phyloP scores from a whole-genome alignment of 2,888 invertebrate genomes.

The Ligdia adustata region DNA sequence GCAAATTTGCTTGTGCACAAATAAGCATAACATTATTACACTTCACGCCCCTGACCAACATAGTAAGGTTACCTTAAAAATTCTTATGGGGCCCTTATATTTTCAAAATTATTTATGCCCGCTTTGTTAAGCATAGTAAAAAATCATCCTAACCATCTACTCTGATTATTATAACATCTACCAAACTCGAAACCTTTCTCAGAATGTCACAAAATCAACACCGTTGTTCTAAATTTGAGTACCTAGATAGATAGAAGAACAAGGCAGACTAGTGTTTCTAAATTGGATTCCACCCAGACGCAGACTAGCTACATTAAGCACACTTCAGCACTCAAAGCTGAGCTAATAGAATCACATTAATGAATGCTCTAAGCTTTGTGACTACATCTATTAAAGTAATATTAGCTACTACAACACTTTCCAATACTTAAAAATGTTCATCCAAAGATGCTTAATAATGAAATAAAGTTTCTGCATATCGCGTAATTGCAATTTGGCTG shows the following conservation, averaged over 20 bases:
- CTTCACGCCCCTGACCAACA: too few relatives aligned
- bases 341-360: conserved; percentile 33
- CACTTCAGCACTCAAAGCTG: conserved; percentile 27
- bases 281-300: conserved; percentile 27
- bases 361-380: conserved; percentile 24
- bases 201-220: neutral
- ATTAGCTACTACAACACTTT: conserved; percentile 22
- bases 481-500: conserved; percentile 45
- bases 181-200: neutral
- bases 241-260: conserved; percentile 10
- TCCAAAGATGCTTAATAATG: conserved; percentile 22
- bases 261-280: conserved; percentile 15
- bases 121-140: too few relatives aligned
- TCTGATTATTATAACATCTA: too few relatives aligned
- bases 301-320: conserved; percentile 18
- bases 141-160: too few relatives aligned
- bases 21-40: too few relatives aligned
- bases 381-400: conserved; percentile 15
- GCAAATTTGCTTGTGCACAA: too few relatives aligned
- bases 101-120: too few relatives aligned
- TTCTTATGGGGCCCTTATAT: too few relatives aligned
- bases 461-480: conserved; percentile 36
- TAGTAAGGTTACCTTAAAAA: too few relatives aligned
- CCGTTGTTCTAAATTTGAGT: neutral
- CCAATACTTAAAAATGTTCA: conserved; percentile 25